Conservation (phyloP, 1,140 invertebrate species). For the Lepidurus apus region DNA sequence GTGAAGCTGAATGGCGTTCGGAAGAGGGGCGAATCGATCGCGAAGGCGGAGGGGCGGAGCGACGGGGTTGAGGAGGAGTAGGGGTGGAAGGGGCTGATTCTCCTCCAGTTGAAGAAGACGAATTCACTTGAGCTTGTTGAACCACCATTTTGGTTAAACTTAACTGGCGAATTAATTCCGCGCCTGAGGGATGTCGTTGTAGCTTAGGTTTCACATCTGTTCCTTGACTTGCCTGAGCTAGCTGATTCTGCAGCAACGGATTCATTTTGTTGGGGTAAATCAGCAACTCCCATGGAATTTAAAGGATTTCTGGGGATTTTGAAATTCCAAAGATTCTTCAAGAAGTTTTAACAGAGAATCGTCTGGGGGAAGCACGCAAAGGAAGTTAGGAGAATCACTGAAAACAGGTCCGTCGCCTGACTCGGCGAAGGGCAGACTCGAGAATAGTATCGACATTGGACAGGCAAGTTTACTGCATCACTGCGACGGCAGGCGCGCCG, state of each 20-base stretch:
- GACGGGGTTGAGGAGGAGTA: neutral
- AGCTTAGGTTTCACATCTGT: neutral
- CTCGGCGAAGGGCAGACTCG: neutral
- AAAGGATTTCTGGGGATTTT: no score
- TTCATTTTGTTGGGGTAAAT: neutral
- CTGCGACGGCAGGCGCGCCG: constrained; percentile 10
- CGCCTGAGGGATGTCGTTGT: constrained; percentile 27
- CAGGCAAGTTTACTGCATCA: neutral
- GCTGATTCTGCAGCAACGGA: constrained; percentile 1
- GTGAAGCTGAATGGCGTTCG: neutral
- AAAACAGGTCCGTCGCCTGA: constrained; percentile 1
- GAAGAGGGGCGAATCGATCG: neutral
- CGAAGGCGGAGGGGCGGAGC: neutral
- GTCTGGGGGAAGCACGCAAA: neutral
- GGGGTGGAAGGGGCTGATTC: constrained; percentile 12
- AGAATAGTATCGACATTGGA: constrained; percentile 15
- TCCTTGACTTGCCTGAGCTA: neutral
- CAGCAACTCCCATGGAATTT: no score
- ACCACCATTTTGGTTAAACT: constrained; percentile 11
- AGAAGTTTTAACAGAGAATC: neutral
- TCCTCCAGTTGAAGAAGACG: neutral
- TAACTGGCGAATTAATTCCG: constrained; percentile 31
- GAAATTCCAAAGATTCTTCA: neutral
- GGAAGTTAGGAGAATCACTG: constrained; percentile 1
- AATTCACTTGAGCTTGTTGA: constrained; percentile 5